Conservation (phyloP, 2,797 vertebrate genomes). For the Mallotus villosus region DNA sequence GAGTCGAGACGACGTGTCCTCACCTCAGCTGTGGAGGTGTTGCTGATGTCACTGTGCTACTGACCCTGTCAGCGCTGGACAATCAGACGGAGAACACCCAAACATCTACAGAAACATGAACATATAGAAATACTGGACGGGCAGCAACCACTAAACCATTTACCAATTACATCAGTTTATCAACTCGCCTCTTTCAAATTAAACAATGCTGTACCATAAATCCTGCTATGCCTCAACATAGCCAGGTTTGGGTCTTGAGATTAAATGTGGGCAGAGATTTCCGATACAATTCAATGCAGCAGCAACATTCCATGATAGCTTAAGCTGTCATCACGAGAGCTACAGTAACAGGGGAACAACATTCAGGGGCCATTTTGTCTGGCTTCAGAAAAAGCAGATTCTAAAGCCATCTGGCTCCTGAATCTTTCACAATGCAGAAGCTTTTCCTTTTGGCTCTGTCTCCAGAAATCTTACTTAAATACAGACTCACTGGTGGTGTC, state of each 20-base stretch:
- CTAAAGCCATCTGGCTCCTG: conserved; percentile 67
- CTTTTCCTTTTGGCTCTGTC: conserved; percentile 29
- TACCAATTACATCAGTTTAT: too few species aligned
- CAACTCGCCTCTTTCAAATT: too few species aligned
- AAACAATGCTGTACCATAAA: background rate
- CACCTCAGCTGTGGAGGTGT: background rate
- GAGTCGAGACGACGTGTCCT: background rate
- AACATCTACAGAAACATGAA: background rate
- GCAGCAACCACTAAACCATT: too few species aligned
- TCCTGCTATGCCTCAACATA: background rate
- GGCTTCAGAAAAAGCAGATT: conserved; percentile 62
- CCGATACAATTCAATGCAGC: background rate
- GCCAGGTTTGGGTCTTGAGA: background rate
- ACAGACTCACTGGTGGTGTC: background rate
- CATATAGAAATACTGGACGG: too few species aligned
- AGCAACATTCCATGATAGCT: conserved; percentile 15
- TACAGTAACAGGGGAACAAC: conserved; percentile 9
- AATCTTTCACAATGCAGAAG: conserved; percentile 66
- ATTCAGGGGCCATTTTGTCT: conserved; percentile 46
- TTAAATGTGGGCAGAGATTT: background rate
- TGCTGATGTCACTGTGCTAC: too few species aligned
- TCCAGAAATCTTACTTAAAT: background rate
- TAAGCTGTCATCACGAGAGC: conserved; percentile 26
- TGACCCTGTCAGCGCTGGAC: background rate
- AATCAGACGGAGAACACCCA: background rate